Evolutionary conservation across 1,140 invertebrate genomes (phyloP).

Genomic region (Cotesia typhae): DNA sequence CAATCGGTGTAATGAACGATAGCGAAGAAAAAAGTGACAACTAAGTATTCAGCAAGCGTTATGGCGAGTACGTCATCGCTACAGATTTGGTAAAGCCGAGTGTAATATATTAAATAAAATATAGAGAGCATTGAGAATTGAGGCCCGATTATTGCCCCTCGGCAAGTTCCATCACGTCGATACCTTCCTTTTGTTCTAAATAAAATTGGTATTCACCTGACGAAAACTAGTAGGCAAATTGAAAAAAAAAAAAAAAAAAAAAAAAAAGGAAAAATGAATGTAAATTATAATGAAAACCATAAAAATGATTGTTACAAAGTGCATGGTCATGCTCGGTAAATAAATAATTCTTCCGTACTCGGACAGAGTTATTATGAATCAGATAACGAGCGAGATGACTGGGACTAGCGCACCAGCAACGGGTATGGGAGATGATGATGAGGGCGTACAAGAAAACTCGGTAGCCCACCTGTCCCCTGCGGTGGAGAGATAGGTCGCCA

Average conservation of each 20-base stretch:
- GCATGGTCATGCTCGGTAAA: slow-evolving; percentile 38
- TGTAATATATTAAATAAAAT: slow-evolving; percentile 34
- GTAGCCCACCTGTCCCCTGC: slow-evolving; percentile 53
- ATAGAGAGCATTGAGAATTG: slow-evolving; percentile 8
- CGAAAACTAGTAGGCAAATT: neutral
- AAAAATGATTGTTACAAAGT: slow-evolving; percentile 6
- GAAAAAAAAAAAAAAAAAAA: neutral
- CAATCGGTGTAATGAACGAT: neutral
- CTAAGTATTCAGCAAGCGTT: slow-evolving; percentile 20
- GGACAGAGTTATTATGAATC: slow-evolving; percentile 55
- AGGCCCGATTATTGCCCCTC: slow-evolving; percentile 30
- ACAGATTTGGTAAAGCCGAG: slow-evolving; percentile 11
- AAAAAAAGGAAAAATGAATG: neutral
- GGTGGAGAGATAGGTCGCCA: slow-evolving; percentile 43
- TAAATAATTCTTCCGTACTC: slow-evolving; percentile 48
- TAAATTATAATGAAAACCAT: slow-evolving; percentile 22
- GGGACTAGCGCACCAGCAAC: slow-evolving; percentile 36
- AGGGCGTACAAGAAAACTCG: slow-evolving; percentile 44
- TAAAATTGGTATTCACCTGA: neutral
- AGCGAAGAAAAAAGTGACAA: neutral
- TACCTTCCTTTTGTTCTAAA: slow-evolving; percentile 21
- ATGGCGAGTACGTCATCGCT: slow-evolving; percentile 20
- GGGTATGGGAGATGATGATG: slow-evolving; percentile 10
- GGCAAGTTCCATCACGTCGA: slow-evolving; percentile 23
- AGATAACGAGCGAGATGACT: slow-evolving; percentile 48